Conservation (phyloP, 2,113 vertebrate genomes). For the Chamaea fasciata region DNA sequence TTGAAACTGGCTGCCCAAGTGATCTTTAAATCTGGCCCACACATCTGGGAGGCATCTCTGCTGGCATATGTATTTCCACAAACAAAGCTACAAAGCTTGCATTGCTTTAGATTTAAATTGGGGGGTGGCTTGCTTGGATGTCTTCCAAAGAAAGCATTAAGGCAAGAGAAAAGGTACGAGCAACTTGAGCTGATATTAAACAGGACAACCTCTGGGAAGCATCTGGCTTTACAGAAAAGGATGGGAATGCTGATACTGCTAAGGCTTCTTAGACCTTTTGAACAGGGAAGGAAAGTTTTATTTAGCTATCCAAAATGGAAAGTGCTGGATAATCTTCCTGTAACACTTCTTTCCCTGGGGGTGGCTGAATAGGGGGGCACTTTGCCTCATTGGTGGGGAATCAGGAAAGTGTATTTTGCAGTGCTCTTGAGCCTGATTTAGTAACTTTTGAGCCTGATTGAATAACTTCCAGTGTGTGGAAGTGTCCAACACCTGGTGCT, state of each 20-base stretch:
- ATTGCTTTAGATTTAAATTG: background rate
- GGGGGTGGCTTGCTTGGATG: background rate
- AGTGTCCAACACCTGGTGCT: background rate
- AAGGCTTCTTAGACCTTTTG: background rate
- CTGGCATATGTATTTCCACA: background rate
- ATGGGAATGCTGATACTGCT: background rate
- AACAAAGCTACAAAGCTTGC: slow-evolving; percentile 25
- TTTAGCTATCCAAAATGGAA: background rate
- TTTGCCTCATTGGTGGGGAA: background rate
- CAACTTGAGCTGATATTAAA: slow-evolving; percentile 19
- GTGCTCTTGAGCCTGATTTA: background rate
- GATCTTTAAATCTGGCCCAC: background rate
- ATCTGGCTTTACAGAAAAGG: background rate
- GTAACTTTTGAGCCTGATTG: background rate
- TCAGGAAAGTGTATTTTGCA: background rate
- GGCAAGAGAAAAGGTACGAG: slow-evolving; percentile 5
- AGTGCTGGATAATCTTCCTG: background rate
- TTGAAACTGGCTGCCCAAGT: background rate
- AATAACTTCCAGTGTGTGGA: background rate
- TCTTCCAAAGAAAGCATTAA: slow-evolving; percentile 33
- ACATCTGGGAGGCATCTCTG: background rate
- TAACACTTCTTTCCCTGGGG: background rate
- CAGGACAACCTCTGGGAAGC: slow-evolving; percentile 39
- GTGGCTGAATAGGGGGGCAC: background rate
- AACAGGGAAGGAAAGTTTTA: background rate